Percentiles rank a stretch among this genome's conserved stretches.
These are phyloP conservation scores for Chrysemys picta DNA, from an alignment of 2,113 vertebrate genomes.

Conservation along the genomic window DNA sequence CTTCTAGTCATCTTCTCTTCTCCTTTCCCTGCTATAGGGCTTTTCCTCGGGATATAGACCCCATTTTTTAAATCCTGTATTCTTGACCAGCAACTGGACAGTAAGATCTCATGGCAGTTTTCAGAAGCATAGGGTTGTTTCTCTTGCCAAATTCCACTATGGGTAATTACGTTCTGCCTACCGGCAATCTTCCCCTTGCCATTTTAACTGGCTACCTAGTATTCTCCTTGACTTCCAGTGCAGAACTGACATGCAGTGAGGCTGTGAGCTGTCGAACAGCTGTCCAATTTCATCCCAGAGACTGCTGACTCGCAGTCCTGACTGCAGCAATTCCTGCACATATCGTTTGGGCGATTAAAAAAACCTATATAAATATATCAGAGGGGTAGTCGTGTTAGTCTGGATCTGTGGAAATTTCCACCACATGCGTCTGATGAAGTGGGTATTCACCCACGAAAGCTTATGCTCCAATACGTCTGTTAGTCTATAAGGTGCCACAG, in stretches of 20 bases:
- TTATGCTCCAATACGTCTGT: too few relatives aligned
- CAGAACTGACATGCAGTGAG: slow-evolving; percentile 29
- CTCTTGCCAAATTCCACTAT: neutral
- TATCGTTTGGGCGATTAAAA: neutral
- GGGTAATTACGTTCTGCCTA: neutral
- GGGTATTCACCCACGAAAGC: too few relatives aligned
- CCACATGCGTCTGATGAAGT: too few relatives aligned
- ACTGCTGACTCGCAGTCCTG: neutral
- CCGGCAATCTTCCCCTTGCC: neutral
- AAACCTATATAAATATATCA: neutral
- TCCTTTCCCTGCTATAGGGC: neutral
- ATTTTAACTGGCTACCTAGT: neutral
- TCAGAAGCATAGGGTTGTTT: neutral
- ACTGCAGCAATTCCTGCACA: neutral
- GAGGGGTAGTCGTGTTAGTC: too few relatives aligned
- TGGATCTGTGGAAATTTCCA: too few relatives aligned
- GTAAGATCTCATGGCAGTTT: neutral
- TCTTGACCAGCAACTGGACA: neutral
- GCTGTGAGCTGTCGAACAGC: slow-evolving; percentile 31
- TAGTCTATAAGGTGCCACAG: too few relatives aligned
- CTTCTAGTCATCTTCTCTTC: neutral
- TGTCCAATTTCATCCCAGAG: neutral
- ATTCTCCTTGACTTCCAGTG: neutral
- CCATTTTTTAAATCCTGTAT: neutral
- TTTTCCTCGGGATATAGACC: neutral